Evolutionary conservation across 1,140 invertebrate genomes (phyloP).

Genomic region (Sitobion miscanthi): DNA sequence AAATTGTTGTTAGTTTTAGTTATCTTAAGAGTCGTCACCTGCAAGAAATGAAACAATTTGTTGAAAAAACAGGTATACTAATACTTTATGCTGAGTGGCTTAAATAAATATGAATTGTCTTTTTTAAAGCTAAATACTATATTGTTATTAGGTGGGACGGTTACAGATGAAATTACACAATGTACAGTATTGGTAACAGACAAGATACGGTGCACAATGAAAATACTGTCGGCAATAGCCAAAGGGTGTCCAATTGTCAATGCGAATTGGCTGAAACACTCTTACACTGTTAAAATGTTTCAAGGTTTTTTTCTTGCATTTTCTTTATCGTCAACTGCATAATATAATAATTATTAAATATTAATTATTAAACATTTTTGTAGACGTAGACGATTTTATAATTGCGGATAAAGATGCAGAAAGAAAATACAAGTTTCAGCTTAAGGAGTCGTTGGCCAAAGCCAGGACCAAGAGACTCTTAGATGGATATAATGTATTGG

Average conservation of each 20-base stretch:
- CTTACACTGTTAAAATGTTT: constrained; percentile 60
- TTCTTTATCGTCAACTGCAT: background rate
- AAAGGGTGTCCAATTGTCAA: constrained; percentile 64
- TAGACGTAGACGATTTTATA: constrained; percentile 62
- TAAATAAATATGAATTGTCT: background rate
- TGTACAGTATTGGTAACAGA: constrained; percentile 65
- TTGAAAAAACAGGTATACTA: constrained; percentile 43
- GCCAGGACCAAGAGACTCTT: constrained; percentile 62
- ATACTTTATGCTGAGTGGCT: background rate
- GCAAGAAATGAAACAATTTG: constrained; percentile 45
- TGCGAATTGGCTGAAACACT: constrained; percentile 63
- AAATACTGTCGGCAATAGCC: constrained; percentile 65
- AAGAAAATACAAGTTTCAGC: constrained; percentile 63
- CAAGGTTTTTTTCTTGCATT: constrained; percentile 9
- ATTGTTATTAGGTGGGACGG: constrained; percentile 61
- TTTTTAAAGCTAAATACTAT: background rate
- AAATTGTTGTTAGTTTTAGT: constrained; percentile 39
- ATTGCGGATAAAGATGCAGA: constrained; percentile 64
- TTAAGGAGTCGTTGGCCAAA: constrained; percentile 62
- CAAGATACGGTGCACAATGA: constrained; percentile 65
- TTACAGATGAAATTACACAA: constrained; percentile 62
- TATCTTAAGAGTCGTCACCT: constrained; percentile 16
- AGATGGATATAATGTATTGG: constrained; percentile 62
- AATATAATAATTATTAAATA: background rate
- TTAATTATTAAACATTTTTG: background rate